Conservation (phyloP, 2,797 vertebrate genomes). For the Meriones psammophilus region DNA sequence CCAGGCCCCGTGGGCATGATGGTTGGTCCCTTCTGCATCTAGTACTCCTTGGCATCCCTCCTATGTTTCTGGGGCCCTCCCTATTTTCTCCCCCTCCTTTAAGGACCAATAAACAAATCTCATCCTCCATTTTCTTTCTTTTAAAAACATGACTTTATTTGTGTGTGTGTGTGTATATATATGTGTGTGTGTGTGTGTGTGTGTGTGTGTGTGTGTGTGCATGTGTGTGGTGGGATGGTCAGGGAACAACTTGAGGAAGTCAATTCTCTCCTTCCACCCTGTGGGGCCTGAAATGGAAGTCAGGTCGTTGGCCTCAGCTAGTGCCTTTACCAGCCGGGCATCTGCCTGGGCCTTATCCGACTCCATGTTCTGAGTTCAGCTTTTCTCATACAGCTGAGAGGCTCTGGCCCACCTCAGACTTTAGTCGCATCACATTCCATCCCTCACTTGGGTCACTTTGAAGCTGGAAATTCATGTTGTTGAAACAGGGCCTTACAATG, state of each 20-base stretch:
- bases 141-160: background rate
- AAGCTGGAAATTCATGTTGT: background rate
- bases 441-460: background rate
- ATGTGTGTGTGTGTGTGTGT: background rate
- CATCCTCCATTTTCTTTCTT: background rate
- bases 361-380: background rate
- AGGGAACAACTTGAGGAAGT: background rate
- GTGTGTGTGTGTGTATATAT: background rate
- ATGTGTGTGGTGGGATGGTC: background rate
- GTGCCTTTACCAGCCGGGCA: background rate
- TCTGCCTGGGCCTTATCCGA: background rate
- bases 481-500: background rate
- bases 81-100: background rate
- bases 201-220: too few species aligned
- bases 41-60: background rate
- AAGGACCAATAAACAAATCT: background rate
- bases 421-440: background rate
- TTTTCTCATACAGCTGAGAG: background rate
- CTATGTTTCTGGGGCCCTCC: background rate
- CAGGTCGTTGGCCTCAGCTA: background rate
- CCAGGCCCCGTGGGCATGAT: fast-evolving
- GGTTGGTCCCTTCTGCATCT: background rate
- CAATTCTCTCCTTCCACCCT: background rate
- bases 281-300: background rate
- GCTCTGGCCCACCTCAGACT: background rate